A percentile compares a stretch with the other conserved stretches of the same genome.
phyloP scores from a whole-genome alignment of 2,797 vertebrate genomes.

The Limosa lapponica region DNA sequence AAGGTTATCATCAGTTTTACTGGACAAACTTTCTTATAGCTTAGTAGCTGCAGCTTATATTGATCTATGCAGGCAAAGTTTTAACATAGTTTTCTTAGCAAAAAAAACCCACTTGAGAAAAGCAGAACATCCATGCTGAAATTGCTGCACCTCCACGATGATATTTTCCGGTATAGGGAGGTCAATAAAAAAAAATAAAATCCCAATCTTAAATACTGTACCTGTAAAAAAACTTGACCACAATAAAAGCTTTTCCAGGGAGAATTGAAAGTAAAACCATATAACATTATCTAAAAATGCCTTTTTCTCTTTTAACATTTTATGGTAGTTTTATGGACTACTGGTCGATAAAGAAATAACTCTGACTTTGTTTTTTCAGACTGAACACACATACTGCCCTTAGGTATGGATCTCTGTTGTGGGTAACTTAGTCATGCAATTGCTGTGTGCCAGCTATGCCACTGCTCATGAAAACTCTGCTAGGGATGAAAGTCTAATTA shows the following conservation, averaged over 20 bases:
- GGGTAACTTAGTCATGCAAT: background rate
- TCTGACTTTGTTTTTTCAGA: background rate
- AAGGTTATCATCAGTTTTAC: background rate
- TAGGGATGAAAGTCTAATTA: background rate
- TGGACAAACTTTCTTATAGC: background rate
- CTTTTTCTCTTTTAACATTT: background rate
- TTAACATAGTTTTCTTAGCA: background rate
- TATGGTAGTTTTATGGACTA: background rate
- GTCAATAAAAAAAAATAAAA: background rate
- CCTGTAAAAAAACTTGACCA: background rate
- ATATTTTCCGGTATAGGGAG: background rate
- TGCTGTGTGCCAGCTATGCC: background rate
- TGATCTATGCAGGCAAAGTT: background rate
- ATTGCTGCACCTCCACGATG: background rate
- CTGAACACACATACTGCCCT: background rate
- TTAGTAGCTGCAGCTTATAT: background rate
- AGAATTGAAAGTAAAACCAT: background rate
- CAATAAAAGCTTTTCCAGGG: background rate
- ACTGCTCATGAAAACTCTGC: background rate
- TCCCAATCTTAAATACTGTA: background rate
- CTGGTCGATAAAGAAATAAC: background rate
- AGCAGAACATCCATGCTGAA: background rate
- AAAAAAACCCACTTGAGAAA: background rate
- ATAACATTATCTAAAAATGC: background rate
- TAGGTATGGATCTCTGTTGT: background rate